phyloP scores from a whole-genome alignment of 2,113 vertebrate species.

The Antidorcas marsupialis region DNA sequence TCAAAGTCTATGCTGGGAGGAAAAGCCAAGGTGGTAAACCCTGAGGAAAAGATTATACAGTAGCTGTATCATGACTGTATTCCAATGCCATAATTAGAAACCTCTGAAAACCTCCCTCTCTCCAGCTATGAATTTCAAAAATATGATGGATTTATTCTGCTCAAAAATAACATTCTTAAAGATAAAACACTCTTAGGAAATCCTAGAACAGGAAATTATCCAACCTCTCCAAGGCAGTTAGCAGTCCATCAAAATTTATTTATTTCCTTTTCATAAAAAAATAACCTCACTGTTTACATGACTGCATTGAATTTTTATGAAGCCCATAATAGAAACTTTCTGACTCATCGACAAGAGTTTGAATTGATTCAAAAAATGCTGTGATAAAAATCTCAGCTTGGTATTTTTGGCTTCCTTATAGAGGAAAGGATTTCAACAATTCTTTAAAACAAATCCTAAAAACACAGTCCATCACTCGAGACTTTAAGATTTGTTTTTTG shows the following conservation, averaged over 20 bases:
- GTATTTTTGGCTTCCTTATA: slow-evolving; percentile 7
- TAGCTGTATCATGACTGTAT: not conserved
- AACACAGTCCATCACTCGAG: not conserved
- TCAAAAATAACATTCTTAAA: slow-evolving; percentile 49
- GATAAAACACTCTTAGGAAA: slow-evolving; percentile 40
- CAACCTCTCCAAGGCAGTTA: slow-evolving; percentile 47
- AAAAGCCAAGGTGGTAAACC: not conserved
- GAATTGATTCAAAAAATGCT: slow-evolving; percentile 63
- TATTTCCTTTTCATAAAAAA: slow-evolving; percentile 60
- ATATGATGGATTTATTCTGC: slow-evolving; percentile 30
- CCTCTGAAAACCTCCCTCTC: not conserved
- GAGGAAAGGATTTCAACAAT: not conserved
- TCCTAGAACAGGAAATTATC: slow-evolving; percentile 41
- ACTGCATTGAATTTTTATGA: slow-evolving; percentile 66
- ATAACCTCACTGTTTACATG: slow-evolving; percentile 52
- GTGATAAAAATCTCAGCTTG: slow-evolving; percentile 44
- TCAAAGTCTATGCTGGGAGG: not conserved
- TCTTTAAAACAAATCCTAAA: slow-evolving; percentile 38
- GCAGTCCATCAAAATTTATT: slow-evolving; percentile 53
- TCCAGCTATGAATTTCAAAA: slow-evolving; percentile 28
- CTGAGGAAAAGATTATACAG: not conserved
- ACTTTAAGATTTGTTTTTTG: not conserved
- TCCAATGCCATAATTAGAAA: slow-evolving; percentile 52
- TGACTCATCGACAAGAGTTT: slow-evolving; percentile 65
- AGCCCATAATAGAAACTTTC: slow-evolving; percentile 58